phyloP scores from a whole-genome alignment of 1,140 invertebrate genomes.

The Drosophila elegans region DNA sequence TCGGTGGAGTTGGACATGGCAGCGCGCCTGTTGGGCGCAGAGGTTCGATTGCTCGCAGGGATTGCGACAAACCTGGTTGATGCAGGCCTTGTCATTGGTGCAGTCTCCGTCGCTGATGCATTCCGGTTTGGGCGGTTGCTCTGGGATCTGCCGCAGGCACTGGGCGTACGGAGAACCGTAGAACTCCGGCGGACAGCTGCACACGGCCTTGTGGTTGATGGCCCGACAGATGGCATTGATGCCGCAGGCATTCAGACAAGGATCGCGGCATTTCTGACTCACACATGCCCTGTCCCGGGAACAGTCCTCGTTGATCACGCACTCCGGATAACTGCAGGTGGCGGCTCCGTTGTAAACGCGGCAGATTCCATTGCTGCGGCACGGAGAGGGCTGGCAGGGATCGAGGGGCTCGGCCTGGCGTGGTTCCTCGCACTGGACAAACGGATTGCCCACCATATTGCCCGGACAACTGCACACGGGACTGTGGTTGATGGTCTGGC shows the following conservation, averaged over 20 bases:
- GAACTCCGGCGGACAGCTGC: slow-evolving; percentile 92
- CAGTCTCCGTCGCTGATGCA: slow-evolving; percentile 93
- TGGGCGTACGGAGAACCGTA: slow-evolving; percentile 92
- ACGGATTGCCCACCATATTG: slow-evolving; percentile 90
- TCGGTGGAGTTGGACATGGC: slow-evolving; percentile 92
- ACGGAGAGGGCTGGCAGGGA: slow-evolving; percentile 93
- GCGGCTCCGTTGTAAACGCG: slow-evolving; percentile 89
- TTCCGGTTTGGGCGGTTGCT: slow-evolving; percentile 89
- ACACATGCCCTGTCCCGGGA: slow-evolving; percentile 92
- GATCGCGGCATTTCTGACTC: slow-evolving; percentile 92
- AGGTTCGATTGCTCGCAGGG: slow-evolving; percentile 90
- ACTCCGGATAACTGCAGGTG: slow-evolving; percentile 93
- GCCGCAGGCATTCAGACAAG: slow-evolving; percentile 92
- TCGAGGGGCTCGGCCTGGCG: slow-evolving; percentile 85
- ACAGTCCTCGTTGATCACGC: slow-evolving; percentile 93
- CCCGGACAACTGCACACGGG: slow-evolving; percentile 90
- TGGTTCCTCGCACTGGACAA: slow-evolving; percentile 88
- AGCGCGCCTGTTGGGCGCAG: slow-evolving; percentile 93
- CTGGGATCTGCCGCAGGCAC: slow-evolving; percentile 86
- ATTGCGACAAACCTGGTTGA: slow-evolving; percentile 90
- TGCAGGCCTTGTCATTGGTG: slow-evolving; percentile 92
- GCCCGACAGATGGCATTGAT: slow-evolving; percentile 93
- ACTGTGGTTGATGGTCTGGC: slow-evolving; percentile 90
- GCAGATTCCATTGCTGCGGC: slow-evolving; percentile 92
- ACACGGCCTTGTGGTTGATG: slow-evolving; percentile 92